Evolutionary conservation across 2,888 invertebrate genomes (phyloP).

Genomic region (Oscheius sp.): DNA sequence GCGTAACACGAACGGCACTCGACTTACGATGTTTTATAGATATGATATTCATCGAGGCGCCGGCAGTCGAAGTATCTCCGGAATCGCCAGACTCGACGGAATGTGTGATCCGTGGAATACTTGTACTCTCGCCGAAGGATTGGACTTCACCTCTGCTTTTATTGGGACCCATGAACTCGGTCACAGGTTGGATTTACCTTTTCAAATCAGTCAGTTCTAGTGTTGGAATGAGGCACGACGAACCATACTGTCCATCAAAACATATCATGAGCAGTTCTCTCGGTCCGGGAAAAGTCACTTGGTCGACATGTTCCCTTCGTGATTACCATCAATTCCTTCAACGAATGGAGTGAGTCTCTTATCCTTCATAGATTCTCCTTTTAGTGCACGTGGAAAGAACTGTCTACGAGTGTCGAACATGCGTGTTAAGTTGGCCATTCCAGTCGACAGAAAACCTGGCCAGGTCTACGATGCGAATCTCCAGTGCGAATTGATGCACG

Average conservation of each 20-base stretch:
- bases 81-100: slow-evolving; percentile 70
- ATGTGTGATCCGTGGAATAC: slow-evolving; percentile 70
- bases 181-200: slow-evolving; percentile 54
- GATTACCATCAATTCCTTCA: slow-evolving; percentile 70
- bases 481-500: slow-evolving; percentile 70
- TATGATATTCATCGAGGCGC: slow-evolving; percentile 68
- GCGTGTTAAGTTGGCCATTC: slow-evolving; percentile 57
- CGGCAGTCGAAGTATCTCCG: slow-evolving; percentile 69
- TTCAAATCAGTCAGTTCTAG: slow-evolving; percentile 38
- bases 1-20: neutral
- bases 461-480: slow-evolving; percentile 69
- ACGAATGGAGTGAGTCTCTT: slow-evolving; percentile 62
- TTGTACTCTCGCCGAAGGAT: slow-evolving; percentile 69
- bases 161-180: slow-evolving; percentile 70
- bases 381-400: slow-evolving; percentile 61
- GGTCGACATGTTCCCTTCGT: slow-evolving; percentile 69
- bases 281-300: slow-evolving; percentile 70
- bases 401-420: slow-evolving; percentile 65
- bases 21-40: slow-evolving; percentile 30
- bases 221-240: slow-evolving; percentile 70
- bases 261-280: slow-evolving; percentile 69
- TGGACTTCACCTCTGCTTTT: slow-evolving; percentile 70
- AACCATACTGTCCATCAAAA: slow-evolving; percentile 67
- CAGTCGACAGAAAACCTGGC: slow-evolving; percentile 64
- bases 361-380: slow-evolving; percentile 26